Conservation (phyloP, 2,113 vertebrate species). For the Leptodactylus fuscus region DNA sequence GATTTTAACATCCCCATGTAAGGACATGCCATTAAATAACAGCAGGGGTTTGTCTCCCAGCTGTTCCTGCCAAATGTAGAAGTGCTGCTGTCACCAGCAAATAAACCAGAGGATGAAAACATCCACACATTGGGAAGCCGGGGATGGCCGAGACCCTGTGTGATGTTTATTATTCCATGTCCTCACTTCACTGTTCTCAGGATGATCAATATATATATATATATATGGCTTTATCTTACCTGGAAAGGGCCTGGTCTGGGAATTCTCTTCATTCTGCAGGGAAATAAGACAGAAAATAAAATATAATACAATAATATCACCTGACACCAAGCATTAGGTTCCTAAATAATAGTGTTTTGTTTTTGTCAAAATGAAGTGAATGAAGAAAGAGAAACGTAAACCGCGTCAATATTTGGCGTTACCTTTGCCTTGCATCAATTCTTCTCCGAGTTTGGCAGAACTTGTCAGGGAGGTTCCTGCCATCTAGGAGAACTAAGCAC, state of each 20-base stretch:
- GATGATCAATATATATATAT: neutral
- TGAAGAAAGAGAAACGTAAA: no score
- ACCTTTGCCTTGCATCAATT: no score
- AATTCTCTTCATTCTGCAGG: neutral
- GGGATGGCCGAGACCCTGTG: no score
- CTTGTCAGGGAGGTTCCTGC: no score
- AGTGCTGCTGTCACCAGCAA: slow-evolving; percentile 33
- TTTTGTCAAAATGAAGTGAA: no score
- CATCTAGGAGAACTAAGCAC: no score
- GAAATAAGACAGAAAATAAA: neutral
- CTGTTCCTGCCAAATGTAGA: slow-evolving; percentile 15
- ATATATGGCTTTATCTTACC: neutral
- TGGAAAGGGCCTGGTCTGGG: neutral
- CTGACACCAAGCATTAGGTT: no score
- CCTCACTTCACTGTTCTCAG: neutral
- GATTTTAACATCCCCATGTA: slow-evolving; percentile 48
- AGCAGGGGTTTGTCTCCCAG: slow-evolving; percentile 31
- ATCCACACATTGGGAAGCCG: neutral
- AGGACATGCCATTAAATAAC: slow-evolving; percentile 34
- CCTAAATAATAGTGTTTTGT: no score
- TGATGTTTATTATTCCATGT: neutral
- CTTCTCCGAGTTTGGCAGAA: no score
- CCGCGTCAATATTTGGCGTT: no score
- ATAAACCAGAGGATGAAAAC: slow-evolving; percentile 26
- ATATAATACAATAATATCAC: no score